phyloP scores from a whole-genome alignment of 2,888 invertebrate species.

The Pherbina coryleti region DNA sequence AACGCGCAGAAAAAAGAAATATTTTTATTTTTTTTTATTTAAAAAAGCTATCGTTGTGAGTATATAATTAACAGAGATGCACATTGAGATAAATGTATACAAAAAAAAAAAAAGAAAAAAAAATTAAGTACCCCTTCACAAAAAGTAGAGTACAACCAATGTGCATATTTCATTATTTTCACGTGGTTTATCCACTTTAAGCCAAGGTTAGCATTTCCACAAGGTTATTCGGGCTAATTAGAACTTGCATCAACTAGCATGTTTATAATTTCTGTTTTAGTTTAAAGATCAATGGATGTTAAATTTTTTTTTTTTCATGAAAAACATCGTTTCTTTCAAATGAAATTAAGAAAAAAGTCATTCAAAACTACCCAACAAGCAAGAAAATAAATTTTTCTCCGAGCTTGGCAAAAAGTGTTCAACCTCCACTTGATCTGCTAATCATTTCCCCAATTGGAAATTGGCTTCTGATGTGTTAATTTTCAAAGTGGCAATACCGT shows the following conservation, averaged over 20 bases:
- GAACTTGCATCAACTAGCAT: neutral
- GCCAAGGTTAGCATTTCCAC: neutral
- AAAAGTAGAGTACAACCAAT: too few species aligned
- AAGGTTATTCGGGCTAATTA: neutral
- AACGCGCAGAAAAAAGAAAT: neutral
- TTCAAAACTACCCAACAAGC: too few species aligned
- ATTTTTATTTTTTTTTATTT: conserved; percentile 41
- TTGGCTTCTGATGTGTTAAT: too few species aligned
- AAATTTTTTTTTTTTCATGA: too few species aligned
- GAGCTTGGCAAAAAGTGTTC: too few species aligned
- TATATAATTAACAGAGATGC: conserved; percentile 18
- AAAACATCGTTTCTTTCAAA: too few species aligned
- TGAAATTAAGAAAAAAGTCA: too few species aligned
- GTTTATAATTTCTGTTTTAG: neutral
- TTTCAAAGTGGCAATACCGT: too few species aligned
- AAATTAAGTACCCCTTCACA: too few species aligned
- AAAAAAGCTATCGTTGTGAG: neutral
- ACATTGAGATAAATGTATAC: neutral
- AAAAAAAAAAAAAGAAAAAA: conserved; percentile 15
- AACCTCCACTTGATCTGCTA: too few species aligned
- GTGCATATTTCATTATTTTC: neutral
- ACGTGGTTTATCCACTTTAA: neutral
- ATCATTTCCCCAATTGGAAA: too few species aligned
- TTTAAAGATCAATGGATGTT: neutral
- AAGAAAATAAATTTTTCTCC: too few species aligned